Conservation (phyloP, 2,113 vertebrate genomes). For the Misgurnus mizolepis region DNA sequence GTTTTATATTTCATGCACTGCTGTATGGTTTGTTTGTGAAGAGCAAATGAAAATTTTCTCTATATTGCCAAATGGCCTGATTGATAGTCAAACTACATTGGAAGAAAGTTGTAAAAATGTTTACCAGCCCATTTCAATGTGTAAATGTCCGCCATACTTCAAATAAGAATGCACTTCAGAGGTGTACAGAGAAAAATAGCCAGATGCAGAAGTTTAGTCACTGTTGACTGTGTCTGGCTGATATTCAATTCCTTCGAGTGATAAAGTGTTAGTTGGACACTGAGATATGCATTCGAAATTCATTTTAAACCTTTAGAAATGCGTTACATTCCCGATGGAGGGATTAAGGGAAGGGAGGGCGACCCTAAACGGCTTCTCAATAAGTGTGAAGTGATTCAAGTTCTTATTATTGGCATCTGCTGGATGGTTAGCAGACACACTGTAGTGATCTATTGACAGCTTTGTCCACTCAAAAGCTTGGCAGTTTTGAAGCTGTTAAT, state of each 20-base stretch:
- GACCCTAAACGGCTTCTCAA: not conserved
- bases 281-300: constrained; percentile 6
- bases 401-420: not conserved
- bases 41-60: too few relatives aligned
- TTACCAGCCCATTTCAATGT: not conserved
- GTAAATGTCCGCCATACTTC: not conserved
- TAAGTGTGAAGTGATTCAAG: not conserved
- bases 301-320: not conserved
- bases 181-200: not conserved
- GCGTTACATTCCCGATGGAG: not conserved
- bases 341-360: too few relatives aligned
- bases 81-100: too few relatives aligned
- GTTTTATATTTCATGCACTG: not conserved
- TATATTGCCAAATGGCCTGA: too few relatives aligned
- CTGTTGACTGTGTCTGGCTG: constrained; percentile 18
- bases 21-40: not conserved
- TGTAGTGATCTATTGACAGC: constrained; percentile 1
- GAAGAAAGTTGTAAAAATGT: not conserved
- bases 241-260: not conserved
- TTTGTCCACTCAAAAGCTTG: not conserved
- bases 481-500: constrained; percentile 21
- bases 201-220: constrained; percentile 28
- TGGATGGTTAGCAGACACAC: not conserved
- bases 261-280: constrained; percentile 1
- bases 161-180: not conserved